These are phyloP conservation scores for Penaeus indicus DNA, from an alignment of 1,140 invertebrate genomes.

Conservation along the genomic window DNA sequence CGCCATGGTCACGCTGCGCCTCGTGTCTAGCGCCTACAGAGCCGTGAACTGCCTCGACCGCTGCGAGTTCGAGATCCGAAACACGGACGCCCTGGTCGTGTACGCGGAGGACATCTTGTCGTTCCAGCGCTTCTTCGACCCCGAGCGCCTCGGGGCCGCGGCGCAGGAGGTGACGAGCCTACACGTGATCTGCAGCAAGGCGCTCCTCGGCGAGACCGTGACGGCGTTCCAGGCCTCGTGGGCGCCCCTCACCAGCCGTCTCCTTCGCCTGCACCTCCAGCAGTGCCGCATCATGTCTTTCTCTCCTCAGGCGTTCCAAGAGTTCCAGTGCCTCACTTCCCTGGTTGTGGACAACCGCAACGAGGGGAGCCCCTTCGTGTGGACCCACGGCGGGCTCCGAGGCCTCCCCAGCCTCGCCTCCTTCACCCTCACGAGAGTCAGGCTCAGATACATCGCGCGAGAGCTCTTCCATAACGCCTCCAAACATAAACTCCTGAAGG, in stretches of 20 bases:
- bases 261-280: not conserved
- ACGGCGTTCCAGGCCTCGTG: slow-evolving; percentile 40
- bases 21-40: slow-evolving; percentile 8
- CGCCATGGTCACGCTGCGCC: not conserved
- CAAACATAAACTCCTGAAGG: slow-evolving; percentile 50
- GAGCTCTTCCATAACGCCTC: slow-evolving; percentile 44
- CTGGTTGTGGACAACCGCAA: slow-evolving; percentile 44
- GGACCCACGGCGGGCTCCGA: slow-evolving; percentile 5
- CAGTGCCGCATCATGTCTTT: slow-evolving; percentile 44
- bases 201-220: slow-evolving; percentile 43
- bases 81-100: slow-evolving; percentile 37
- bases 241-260: not conserved
- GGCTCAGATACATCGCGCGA: slow-evolving; percentile 21
- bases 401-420: slow-evolving; percentile 41
- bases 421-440: slow-evolving; percentile 28
- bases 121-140: slow-evolving; percentile 54
- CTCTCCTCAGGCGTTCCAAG: slow-evolving; percentile 19
- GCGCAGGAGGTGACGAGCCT: slow-evolving; percentile 49
- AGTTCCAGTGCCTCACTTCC: slow-evolving; percentile 47
- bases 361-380: slow-evolving; percentile 49
- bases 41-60: slow-evolving; percentile 46
- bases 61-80: slow-evolving; percentile 42
- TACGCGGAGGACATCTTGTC: slow-evolving; percentile 47
- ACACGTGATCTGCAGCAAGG: slow-evolving; percentile 43
- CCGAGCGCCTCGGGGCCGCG: not conserved